These are phyloP conservation scores for Centroberyx gerrardi DNA, from an alignment of 2,797 vertebrate species.

Conservation along the genomic window DNA sequence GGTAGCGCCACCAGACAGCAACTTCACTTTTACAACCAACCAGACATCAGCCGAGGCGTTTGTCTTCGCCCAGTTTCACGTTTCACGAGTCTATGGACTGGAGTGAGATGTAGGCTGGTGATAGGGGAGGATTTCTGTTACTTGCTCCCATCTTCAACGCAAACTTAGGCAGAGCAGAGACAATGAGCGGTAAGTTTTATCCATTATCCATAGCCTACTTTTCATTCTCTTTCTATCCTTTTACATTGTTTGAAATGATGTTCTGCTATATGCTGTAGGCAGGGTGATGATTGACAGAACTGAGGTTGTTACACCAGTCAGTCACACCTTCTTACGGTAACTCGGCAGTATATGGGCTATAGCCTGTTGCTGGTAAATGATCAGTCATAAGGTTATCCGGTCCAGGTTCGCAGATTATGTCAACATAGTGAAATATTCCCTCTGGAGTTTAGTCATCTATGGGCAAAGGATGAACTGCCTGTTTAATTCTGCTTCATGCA, in stretches of 20 bases:
- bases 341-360: no score
- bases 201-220: neutral
- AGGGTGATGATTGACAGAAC: neutral
- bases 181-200: conserved; percentile 76
- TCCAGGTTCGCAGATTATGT: no score
- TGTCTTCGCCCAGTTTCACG: conserved; percentile 10
- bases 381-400: no score
- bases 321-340: no score
- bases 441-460: no score
- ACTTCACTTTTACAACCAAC: neutral
- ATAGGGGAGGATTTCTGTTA: neutral
- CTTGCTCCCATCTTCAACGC: neutral
- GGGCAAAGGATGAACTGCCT: no score
- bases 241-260: neutral
- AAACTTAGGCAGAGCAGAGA: neutral
- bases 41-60: no score
- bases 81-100: conserved; percentile 1
- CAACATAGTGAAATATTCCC: no score
- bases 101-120: conserved; percentile 9
- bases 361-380: no score
- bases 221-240: neutral
- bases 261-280: no score
- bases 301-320: neutral
- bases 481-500: no score
- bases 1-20: conserved; percentile 14